These are phyloP conservation scores for Muschampia plurimacula DNA, from an alignment of 2,888 invertebrate genomes.

Conservation along the genomic window DNA sequence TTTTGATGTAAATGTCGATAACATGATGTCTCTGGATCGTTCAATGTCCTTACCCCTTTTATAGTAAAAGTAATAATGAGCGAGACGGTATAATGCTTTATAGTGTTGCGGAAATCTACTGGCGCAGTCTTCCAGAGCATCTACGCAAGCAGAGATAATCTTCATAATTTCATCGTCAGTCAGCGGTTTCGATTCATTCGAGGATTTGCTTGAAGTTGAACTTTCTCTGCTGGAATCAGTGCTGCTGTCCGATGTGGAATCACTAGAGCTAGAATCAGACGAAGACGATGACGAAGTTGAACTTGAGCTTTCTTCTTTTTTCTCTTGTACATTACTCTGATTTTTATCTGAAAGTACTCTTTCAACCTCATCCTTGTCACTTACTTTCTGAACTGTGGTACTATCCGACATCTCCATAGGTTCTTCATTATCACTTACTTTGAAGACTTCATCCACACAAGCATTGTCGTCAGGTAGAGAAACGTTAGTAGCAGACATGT, in stretches of 20 bases:
- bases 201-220: slow-evolving; percentile 77
- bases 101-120: slow-evolving; percentile 96
- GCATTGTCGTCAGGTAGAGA: slow-evolving; percentile 46
- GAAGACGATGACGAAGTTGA: slow-evolving; percentile 75
- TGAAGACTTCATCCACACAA: slow-evolving; percentile 35
- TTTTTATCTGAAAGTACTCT: slow-evolving; percentile 46
- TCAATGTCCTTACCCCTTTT: slow-evolving; percentile 88
- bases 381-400: slow-evolving; percentile 20
- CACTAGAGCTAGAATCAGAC: slow-evolving; percentile 85
- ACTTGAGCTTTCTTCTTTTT: slow-evolving; percentile 70
- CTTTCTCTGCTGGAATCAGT: slow-evolving; percentile 84
- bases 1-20: slow-evolving; percentile 89
- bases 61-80: slow-evolving; percentile 92
- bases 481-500: slow-evolving; percentile 33
- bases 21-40: slow-evolving; percentile 89
- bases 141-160: slow-evolving; percentile 89
- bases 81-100: slow-evolving; percentile 95
- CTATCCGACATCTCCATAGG: slow-evolving; percentile 17
- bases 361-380: slow-evolving; percentile 46
- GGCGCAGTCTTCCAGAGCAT: slow-evolving; percentile 94
- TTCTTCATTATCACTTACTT: slow-evolving; percentile 44
- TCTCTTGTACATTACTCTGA: slow-evolving; percentile 51
- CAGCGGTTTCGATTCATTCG: slow-evolving; percentile 68
- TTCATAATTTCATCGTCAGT: slow-evolving; percentile 84
- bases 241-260: slow-evolving; percentile 80